Evolutionary conservation across 2,113 vertebrate genomes (phyloP), one percentile per base, ranked within the genome.

Genomic region (Gracilinanus agilis): DNA sequence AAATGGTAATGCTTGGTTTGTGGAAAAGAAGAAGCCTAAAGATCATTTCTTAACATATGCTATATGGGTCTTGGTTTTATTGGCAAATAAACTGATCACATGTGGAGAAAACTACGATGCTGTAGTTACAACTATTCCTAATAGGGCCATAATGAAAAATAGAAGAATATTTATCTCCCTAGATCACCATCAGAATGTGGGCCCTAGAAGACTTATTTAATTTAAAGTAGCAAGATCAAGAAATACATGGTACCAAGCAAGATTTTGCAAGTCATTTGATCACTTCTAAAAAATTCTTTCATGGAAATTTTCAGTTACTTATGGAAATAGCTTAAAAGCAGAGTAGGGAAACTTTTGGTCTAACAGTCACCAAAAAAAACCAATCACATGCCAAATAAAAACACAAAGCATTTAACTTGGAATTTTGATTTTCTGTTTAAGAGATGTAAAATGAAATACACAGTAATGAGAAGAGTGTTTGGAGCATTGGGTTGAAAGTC

Each of bases 11-110:
- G 95, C 54, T 94, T 95, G 88, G 93, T 96, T 94, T 24, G 83
- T 96, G 95, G 91, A 96, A 96, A 96, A 94, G 90, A 97, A 56
- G 91, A 97, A 21, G 91, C 23, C 92, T 89, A n/a, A 94, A 94
- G 90, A 92, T 95, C 91, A 94, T 10, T 9, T n/a, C 88, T 88
- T 96, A 96, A 96, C 83, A 95, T 95, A 89, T 95, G 90, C 94
- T 92, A 93, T 90, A 88, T 93, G 88, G 16, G 55, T 94, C 93
- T 24, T 54, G 13, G 89, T 67, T 98, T 96, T 95, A 94, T 44
- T 97, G 95, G 96, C 40, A 56, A 88, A 96, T 92, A 94, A 94
- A 90, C 96, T 83, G 96, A 61, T 94, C 61, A 24, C 97, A 92
- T 96, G 58, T 95, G 53, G 95, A 96, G 92, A 91, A 61, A 96